Evolutionary conservation across 1,140 invertebrate genomes (phyloP).

Genomic region (Samia ricini): DNA sequence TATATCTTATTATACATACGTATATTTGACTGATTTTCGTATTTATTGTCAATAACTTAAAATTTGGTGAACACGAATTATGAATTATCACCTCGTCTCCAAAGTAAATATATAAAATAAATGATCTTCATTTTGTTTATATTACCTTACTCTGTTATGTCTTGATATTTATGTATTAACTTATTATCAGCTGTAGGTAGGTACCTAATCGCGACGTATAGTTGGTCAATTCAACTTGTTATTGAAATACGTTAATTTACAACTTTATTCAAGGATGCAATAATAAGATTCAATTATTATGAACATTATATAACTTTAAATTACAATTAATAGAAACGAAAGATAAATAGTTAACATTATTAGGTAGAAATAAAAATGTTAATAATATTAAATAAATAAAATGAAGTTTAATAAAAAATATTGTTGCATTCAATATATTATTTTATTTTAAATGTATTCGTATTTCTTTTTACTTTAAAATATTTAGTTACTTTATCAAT

Average conservation of each 20-base stretch:
- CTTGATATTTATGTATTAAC: neutral
- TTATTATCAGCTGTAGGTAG: neutral
- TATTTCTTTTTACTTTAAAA: neutral
- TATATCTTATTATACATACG: neutral
- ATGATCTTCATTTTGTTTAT: constrained; percentile 4
- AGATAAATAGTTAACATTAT: too few relatives aligned
- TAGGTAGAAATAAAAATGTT: too few relatives aligned
- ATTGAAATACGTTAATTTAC: neutral
- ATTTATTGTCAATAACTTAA: neutral
- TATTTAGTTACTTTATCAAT: too few relatives aligned
- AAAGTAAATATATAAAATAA: constrained; percentile 2
- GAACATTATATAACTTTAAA: neutral
- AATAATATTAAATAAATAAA: too few relatives aligned
- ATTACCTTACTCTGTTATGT: neutral
- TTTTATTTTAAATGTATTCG: too few relatives aligned
- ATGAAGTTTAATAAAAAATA: too few relatives aligned
- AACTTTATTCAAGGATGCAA: neutral
- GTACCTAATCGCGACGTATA: neutral
- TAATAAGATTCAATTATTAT: neutral
- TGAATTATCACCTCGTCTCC: neutral
- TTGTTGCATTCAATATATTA: too few relatives aligned
- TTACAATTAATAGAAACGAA: neutral
- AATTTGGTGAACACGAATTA: constrained; percentile 5
- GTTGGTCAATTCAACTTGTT: neutral
- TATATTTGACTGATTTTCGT: neutral